phyloP scores from a whole-genome alignment of 2,797 vertebrate species.

The Lophius americanus region DNA sequence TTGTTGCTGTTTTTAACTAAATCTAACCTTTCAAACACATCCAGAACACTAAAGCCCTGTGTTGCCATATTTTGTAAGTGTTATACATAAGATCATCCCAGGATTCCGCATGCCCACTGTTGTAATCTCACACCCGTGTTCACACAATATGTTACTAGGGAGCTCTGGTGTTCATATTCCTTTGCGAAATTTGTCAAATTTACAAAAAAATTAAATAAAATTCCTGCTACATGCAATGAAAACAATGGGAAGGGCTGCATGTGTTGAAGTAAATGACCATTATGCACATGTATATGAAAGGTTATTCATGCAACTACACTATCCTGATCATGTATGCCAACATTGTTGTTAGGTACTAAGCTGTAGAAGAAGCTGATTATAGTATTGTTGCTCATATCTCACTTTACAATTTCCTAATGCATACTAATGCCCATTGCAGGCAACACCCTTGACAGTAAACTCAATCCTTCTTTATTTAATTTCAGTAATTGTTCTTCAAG shows the following conservation, averaged over 20 bases:
- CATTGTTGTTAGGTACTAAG: background rate
- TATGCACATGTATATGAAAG: background rate
- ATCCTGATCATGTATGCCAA: background rate
- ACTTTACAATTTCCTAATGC: too few relatives aligned
- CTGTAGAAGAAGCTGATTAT: background rate
- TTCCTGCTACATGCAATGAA: background rate
- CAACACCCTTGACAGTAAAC: too few relatives aligned
- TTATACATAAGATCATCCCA: slow-evolving; percentile 1
- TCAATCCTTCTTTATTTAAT: too few relatives aligned
- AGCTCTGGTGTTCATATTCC: slow-evolving; percentile 9
- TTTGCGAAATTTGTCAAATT: slow-evolving; percentile 13
- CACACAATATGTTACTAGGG: slow-evolving; percentile 17
- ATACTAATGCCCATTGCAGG: too few relatives aligned
- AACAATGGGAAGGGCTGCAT: background rate
- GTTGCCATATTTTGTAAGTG: slow-evolving; percentile 5
- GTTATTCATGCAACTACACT: background rate
- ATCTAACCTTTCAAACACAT: slow-evolving; percentile 2
- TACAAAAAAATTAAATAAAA: background rate
- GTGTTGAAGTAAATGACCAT: background rate
- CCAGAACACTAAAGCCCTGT: slow-evolving; percentile 1
- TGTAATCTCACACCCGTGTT: slow-evolving; percentile 31
- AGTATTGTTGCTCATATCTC: background rate
- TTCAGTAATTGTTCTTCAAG: too few relatives aligned
- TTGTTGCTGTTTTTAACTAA: slow-evolving; percentile 2
- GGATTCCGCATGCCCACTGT: slow-evolving; percentile 12